Conservation (phyloP, 1,140 invertebrate genomes). For the Bombus confusus region DNA sequence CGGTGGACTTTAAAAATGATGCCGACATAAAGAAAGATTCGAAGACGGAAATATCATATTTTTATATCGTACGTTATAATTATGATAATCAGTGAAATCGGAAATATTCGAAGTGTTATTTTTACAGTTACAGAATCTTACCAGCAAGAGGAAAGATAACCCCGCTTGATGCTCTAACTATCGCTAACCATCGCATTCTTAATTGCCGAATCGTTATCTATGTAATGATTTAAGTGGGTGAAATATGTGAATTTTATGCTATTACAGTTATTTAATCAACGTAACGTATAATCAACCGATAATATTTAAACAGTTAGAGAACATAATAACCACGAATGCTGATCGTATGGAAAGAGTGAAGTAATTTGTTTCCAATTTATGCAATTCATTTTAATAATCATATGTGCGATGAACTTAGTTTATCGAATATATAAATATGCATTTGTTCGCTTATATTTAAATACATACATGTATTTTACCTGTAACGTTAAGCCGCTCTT, state of each 20-base stretch:
- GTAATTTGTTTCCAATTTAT: neutral
- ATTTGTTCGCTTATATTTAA: neutral
- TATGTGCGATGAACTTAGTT: neutral
- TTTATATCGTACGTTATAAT: neutral
- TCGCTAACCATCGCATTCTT: conserved; percentile 19
- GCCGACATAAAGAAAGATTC: conserved; percentile 51
- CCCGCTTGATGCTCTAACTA: conserved; percentile 76
- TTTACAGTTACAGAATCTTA: conserved; percentile 83
- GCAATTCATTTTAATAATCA: neutral
- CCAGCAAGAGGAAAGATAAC: conserved; percentile 78
- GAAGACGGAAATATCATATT: conserved; percentile 29
- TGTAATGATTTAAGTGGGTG: neutral
- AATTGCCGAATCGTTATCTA: neutral
- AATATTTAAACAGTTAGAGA: neutral
- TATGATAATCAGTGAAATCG: conserved; percentile 8
- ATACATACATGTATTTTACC: neutral
- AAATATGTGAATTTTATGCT: neutral
- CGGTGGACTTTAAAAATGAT: conserved; percentile 75
- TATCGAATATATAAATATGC: neutral
- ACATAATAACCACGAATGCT: neutral
- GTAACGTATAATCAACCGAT: no score
- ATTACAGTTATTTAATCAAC: neutral
- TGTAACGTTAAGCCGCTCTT: neutral
- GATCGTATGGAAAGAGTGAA: neutral
- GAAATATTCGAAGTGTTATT: conserved; percentile 67